phyloP scores from a whole-genome alignment of 2,888 invertebrate genomes.

The Sinohyriopsis cumingii region DNA sequence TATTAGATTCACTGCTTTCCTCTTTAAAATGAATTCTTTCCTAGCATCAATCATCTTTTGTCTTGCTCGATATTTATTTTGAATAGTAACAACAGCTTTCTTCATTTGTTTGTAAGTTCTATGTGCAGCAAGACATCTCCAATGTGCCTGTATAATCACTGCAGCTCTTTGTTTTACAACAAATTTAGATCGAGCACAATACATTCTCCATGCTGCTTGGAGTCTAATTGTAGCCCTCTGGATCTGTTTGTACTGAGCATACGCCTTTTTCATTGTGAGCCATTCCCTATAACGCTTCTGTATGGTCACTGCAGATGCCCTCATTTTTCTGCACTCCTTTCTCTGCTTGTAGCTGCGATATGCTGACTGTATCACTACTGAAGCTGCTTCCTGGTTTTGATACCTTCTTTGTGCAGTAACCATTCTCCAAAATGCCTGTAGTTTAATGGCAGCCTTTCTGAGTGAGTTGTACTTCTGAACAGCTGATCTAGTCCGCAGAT shows the following conservation, averaged over 20 bases:
- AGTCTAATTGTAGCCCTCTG: background rate
- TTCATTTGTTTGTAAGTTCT: slow-evolving; percentile 14
- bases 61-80: slow-evolving; percentile 41
- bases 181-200: slow-evolving; percentile 8
- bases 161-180: background rate
- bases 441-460: too few relatives aligned
- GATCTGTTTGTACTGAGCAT: too few relatives aligned
- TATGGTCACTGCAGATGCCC: slow-evolving; percentile 14
- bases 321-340: slow-evolving; percentile 5
- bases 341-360: slow-evolving; percentile 16
- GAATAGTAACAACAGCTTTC: slow-evolving; percentile 28
- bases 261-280: slow-evolving; percentile 8
- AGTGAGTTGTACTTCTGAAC: too few relatives aligned
- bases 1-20: slow-evolving; percentile 37
- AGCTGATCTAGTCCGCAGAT: too few relatives aligned
- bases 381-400: too few relatives aligned
- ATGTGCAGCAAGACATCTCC: background rate
- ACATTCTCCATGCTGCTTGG: slow-evolving; percentile 6
- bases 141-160: background rate
- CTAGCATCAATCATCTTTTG: slow-evolving; percentile 14
- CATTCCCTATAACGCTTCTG: slow-evolving; percentile 17
- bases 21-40: slow-evolving; percentile 8
- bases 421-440: too few relatives aligned
- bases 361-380: slow-evolving; percentile 27
- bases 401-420: too few relatives aligned